Evolutionary conservation across 1,140 invertebrate species (phyloP).

Genomic region (Macrostomum lignano): DNA sequence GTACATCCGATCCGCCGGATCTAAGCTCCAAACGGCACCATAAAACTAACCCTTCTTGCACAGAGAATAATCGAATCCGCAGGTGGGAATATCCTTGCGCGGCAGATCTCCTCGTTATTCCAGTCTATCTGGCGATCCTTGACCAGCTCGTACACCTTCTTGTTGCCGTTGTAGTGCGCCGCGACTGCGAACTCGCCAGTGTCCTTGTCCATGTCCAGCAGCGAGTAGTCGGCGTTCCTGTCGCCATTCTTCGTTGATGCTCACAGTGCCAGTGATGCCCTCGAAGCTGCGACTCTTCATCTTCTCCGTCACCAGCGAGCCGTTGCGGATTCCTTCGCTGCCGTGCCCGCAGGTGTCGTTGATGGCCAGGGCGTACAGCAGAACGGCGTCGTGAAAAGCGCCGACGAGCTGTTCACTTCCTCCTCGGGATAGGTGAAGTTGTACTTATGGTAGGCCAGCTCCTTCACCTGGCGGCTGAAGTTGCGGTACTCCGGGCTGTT

Average conservation of each 20-base stretch:
- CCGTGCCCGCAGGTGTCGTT: conserved; percentile 50
- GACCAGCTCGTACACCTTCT: conserved; percentile 36
- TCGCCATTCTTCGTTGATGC: conserved; percentile 53
- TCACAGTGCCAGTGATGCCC: conserved; percentile 50
- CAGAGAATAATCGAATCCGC: conserved; percentile 71
- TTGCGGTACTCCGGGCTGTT: conserved; percentile 31
- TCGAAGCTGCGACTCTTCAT: conserved; percentile 30
- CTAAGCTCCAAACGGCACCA: too few species aligned
- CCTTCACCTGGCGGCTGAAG: conserved; percentile 48
- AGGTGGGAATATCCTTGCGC: conserved; percentile 52
- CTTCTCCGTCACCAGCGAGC: conserved; percentile 40
- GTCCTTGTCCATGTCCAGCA: conserved; percentile 1
- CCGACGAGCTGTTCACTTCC: conserved; percentile 43
- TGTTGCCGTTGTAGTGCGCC: conserved; percentile 50
- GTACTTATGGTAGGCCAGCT: conserved; percentile 44
- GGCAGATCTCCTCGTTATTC: conserved; percentile 42
- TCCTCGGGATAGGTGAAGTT: conserved; percentile 27
- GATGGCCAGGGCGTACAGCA: conserved; percentile 53
- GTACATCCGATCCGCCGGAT: too few species aligned
- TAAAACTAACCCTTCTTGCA: too few species aligned
- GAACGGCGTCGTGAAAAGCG: conserved; percentile 64
- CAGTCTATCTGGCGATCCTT: conserved; percentile 46
- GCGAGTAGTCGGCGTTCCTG: conserved; percentile 44
- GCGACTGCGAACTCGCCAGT: conserved; percentile 24
- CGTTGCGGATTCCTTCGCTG: conserved; percentile 44